A percentile compares a stretch with the other conserved stretches of the same genome.
phyloP scores from a whole-genome alignment of 2,888 invertebrate species.

The Tupiocoris notatus region DNA sequence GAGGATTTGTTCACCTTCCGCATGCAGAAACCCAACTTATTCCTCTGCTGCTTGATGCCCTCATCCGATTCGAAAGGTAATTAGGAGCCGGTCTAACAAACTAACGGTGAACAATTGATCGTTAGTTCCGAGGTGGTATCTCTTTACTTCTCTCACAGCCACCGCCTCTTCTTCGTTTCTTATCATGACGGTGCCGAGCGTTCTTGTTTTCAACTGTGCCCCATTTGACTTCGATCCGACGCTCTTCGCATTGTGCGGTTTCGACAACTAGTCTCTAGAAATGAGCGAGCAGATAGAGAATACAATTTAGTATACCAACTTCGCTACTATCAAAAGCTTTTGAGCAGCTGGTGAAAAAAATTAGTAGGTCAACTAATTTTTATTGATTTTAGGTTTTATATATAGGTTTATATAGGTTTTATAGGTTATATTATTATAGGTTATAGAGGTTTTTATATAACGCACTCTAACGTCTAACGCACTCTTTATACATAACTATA shows the following conservation, averaged over 20 bases:
- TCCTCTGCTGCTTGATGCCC: neutral
- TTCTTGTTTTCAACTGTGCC: constrained; percentile 28
- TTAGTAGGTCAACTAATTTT: too few relatives aligned
- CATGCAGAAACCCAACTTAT: neutral
- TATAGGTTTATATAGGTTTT: too few relatives aligned
- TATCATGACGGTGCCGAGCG: neutral
- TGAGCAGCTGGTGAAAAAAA: too few relatives aligned
- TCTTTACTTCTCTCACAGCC: neutral
- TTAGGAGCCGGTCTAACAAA: constrained; percentile 27
- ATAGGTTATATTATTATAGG: too few relatives aligned
- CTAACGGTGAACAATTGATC: constrained; percentile 32
- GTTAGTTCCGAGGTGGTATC: neutral
- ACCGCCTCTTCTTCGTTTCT: constrained; percentile 9
- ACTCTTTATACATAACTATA: too few relatives aligned
- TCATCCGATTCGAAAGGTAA: constrained; percentile 22
- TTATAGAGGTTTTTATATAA: too few relatives aligned
- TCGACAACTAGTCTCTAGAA: too few relatives aligned
- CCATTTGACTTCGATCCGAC: neutral
- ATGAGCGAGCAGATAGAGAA: too few relatives aligned
- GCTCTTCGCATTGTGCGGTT: neutral
- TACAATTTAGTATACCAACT: too few relatives aligned
- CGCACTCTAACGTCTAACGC: too few relatives aligned
- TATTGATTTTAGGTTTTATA: too few relatives aligned
- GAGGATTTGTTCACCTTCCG: constrained; percentile 19
- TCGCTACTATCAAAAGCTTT: too few relatives aligned